Evolutionary conservation across 2,888 invertebrate species (phyloP).

Genomic region (Petrolisthes cinctipes): DNA sequence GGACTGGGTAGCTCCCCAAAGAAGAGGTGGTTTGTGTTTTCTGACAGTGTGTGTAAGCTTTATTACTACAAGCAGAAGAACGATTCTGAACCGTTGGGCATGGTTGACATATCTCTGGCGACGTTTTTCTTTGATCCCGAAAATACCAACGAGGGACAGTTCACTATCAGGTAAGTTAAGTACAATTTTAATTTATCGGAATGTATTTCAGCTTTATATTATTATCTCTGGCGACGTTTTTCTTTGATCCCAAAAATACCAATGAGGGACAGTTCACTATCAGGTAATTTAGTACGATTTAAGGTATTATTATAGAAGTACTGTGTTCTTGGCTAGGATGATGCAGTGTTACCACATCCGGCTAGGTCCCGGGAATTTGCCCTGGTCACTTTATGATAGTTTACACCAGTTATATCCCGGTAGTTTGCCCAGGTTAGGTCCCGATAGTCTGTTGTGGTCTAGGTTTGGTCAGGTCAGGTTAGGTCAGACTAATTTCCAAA

Average conservation of each 20-base stretch:
- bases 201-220: slow-evolving; percentile 64
- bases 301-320: too few relatives aligned
- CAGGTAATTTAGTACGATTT: slow-evolving; percentile 62
- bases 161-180: slow-evolving; percentile 64
- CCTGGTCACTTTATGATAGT: too few relatives aligned
- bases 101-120: slow-evolving; percentile 63
- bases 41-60: slow-evolving; percentile 61
- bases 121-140: slow-evolving; percentile 65
- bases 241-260: slow-evolving; percentile 62
- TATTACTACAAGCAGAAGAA: slow-evolving; percentile 63
- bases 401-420: too few relatives aligned
- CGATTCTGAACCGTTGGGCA: slow-evolving; percentile 61
- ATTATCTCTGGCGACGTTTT: slow-evolving; percentile 62
- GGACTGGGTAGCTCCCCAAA: slow-evolving; percentile 43
- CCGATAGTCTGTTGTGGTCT: too few relatives aligned
- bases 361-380: too few relatives aligned
- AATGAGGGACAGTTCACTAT: slow-evolving; percentile 64
- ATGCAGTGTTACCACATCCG: too few relatives aligned
- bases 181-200: background rate
- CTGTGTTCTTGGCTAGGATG: too few relatives aligned
- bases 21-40: slow-evolving; percentile 65
- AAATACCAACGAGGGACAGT: slow-evolving; percentile 57
- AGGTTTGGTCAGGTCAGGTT: too few relatives aligned
- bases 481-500: too few relatives aligned
- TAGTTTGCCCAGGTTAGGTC: too few relatives aligned